A percentile compares a stretch with the other conserved stretches of the same genome.
phyloP scores from a whole-genome alignment of 2,113 vertebrate genomes.

The Tichodroma muraria region DNA sequence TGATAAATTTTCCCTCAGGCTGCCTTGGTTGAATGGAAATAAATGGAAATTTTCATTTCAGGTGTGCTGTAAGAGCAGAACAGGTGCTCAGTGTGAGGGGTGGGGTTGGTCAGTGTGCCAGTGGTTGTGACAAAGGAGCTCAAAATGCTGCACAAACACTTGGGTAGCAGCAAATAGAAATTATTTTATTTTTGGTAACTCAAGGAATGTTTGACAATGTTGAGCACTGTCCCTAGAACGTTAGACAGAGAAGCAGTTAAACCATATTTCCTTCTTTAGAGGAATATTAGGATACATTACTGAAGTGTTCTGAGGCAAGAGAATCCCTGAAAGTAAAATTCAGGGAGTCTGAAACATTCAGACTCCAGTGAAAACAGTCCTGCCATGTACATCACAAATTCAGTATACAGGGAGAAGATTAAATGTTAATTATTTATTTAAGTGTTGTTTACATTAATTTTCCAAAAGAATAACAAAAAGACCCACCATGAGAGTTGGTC shows the following conservation, averaged over 20 bases:
- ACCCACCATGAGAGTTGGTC: background rate
- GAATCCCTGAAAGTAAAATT: background rate
- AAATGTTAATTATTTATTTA: background rate
- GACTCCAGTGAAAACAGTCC: background rate
- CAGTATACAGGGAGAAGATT: background rate
- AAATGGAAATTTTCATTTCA: background rate
- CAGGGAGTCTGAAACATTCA: too few relatives aligned
- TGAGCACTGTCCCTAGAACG: background rate
- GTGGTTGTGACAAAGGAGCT: background rate
- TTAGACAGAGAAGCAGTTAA: background rate
- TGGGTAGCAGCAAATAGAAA: background rate
- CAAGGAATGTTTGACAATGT: background rate
- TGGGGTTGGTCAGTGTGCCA: rapidly evolving
- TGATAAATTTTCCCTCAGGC: background rate
- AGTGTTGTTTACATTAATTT: background rate
- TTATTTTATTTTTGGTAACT: background rate
- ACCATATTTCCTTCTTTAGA: background rate
- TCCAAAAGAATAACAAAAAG: background rate
- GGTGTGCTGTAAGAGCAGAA: background rate
- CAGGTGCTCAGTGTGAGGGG: background rate
- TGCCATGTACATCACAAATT: background rate
- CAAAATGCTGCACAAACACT: background rate
- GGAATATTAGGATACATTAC: background rate
- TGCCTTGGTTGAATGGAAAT: too few relatives aligned
- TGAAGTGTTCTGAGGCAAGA: background rate